Evolutionary conservation across 2,888 invertebrate genomes (phyloP), one percentile per base, ranked within the genome.

Genomic region (Conistra vaccinii): DNA sequence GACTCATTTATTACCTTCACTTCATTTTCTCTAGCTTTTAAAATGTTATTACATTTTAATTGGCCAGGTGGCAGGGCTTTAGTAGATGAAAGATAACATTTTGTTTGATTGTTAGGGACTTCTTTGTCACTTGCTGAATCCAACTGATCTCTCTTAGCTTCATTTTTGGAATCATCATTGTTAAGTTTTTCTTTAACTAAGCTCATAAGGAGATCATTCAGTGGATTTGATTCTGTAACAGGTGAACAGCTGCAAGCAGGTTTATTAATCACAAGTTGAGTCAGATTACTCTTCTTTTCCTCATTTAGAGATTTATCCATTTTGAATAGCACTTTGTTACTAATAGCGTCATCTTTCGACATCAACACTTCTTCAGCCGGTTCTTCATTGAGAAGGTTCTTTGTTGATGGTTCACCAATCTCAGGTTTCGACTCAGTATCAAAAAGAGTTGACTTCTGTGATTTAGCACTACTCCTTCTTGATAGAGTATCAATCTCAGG

Each of bases 11-110:
- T 93, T 66, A 96, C 94, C 85, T 96, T 96, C 10, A 96, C 94
- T 87, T 96, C 96, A 86, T 93, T 96, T 87, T 96, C 94, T 88
- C 97, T 97, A 94, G 98, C 98, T 97, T 99, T 99, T 72, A 99
- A 96, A 92, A 99, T 99, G 81, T 96, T 99, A 84, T 96, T 99
- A 95, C 99, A 99, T 95, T 99, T 99, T 81, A 99, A 97, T 91
- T 99, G 98, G 84, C 99, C 98, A 14, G 98, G 98, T 63, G 99
- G 99, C 77, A 99, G 97, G 35, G 98, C 98, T 89, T 97, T 97
- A 42, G 97, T 97, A 55, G 97, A 97, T 61, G 97, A 94, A 85
- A 97, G 96, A 85, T 97, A 97, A 91, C 97, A 96, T 91, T 97
- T 97, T 62, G 97, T 95, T 92, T 97, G 97, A 94, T 98, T 98